Evolutionary conservation across 2,888 invertebrate species (phyloP).

Genomic region (Melinaea marsaeus): DNA sequence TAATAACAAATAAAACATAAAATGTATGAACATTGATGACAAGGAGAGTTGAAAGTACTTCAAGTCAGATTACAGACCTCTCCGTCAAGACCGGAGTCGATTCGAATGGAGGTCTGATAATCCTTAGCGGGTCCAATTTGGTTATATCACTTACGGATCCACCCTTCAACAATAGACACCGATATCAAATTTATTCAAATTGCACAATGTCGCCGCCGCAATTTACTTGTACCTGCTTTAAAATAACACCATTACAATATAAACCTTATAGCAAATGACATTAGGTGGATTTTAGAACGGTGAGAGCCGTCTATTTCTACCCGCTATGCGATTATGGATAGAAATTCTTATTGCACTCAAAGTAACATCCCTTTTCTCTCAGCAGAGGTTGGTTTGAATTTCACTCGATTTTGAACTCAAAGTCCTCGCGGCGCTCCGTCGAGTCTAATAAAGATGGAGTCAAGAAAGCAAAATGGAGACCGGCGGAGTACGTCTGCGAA

Average conservation of each 20-base stretch:
- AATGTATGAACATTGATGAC: not conserved
- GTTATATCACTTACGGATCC: constrained; percentile 68
- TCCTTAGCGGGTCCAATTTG: constrained; percentile 59
- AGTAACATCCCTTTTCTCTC: constrained; percentile 72
- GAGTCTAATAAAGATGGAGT: constrained; percentile 36
- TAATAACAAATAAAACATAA: not conserved
- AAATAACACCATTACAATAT: constrained; percentile 32
- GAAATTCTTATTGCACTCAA: constrained; percentile 74
- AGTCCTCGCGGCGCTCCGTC: not conserved
- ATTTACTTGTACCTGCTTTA: constrained; percentile 61
- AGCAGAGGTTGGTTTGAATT: constrained; percentile 57
- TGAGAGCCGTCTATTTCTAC: constrained; percentile 43
- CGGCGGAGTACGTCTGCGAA: constrained; percentile 38
- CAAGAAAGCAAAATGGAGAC: constrained; percentile 43
- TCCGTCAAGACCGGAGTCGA: constrained; percentile 32
- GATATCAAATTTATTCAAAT: constrained; percentile 76
- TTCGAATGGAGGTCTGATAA: constrained; percentile 47
- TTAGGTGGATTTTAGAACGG: constrained; percentile 37
- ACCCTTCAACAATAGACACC: constrained; percentile 51
- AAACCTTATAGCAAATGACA: not conserved
- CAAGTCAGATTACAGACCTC: not conserved
- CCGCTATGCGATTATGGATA: constrained; percentile 64
- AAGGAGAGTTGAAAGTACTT: not conserved
- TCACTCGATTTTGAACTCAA: constrained; percentile 15
- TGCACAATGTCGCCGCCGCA: constrained; percentile 64